These are phyloP conservation scores for Altica lythri DNA, from an alignment of 2,888 invertebrate genomes.

Conservation along the genomic window DNA sequence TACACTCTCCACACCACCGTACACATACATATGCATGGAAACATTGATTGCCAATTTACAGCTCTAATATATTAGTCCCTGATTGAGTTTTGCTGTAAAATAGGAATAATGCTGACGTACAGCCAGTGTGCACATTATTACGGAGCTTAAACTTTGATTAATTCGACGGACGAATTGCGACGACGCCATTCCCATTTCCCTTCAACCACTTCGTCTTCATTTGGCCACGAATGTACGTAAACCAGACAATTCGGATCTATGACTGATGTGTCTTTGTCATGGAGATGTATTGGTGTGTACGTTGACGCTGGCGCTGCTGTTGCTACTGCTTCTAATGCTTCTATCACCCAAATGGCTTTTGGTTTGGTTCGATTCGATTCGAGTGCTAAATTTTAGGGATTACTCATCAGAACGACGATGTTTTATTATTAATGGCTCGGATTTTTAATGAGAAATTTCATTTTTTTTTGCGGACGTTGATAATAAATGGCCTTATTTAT, in stretches of 20 bases:
- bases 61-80: constrained; percentile 61
- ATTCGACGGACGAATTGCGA: constrained; percentile 56
- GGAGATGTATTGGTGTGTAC: constrained; percentile 12
- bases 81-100: constrained; percentile 61
- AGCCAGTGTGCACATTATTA: constrained; percentile 57
- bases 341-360: not conserved
- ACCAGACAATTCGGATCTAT: constrained; percentile 24
- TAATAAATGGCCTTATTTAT: no score
- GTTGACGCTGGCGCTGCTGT: not conserved
- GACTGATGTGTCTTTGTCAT: constrained; percentile 31
- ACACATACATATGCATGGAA: constrained; percentile 59
- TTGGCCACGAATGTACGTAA: constrained; percentile 29
- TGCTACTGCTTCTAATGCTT: not conserved
- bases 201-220: constrained; percentile 45
- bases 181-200: constrained; percentile 46
- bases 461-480: no score
- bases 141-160: constrained; percentile 60
- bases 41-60: constrained; percentile 62
- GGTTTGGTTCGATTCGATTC: not conserved
- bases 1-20: constrained; percentile 33
- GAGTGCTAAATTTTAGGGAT: not conserved
- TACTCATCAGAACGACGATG: not conserved
- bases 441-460: not conserved
- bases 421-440: not conserved
- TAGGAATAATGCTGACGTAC: constrained; percentile 60